A percentile compares a stretch with the other conserved stretches of the same genome.
Conservation (phyloP, 2,113 vertebrate species). For the Turdus rufiventris region DNA sequence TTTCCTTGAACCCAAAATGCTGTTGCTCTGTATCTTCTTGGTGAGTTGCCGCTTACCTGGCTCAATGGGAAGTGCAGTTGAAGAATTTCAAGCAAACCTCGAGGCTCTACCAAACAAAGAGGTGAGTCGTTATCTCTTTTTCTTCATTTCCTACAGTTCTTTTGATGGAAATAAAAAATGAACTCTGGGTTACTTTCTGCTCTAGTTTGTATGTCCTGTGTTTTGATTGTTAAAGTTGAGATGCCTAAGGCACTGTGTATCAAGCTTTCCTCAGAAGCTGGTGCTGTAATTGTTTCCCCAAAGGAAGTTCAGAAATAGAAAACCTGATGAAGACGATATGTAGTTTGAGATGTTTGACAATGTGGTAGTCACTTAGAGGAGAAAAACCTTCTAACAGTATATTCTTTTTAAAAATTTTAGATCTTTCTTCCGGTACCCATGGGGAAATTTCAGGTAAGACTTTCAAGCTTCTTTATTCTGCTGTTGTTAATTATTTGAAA, state of each 20-base stretch:
- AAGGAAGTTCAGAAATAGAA: constrained; percentile 69
- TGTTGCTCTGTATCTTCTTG: not conserved
- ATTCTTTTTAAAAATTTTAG: not conserved
- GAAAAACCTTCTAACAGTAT: not conserved
- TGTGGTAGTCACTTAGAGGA: not conserved
- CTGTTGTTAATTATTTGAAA: not conserved
- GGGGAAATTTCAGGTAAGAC: constrained; percentile 18
- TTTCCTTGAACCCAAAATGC: constrained; percentile 31
- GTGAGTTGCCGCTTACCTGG: not conserved
- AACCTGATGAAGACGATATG: constrained; percentile 37
- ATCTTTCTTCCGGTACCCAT: not conserved
- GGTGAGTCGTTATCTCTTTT: not conserved
- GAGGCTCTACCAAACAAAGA: rapidly evolving
- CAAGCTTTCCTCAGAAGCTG: constrained; percentile 24
- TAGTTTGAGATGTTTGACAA: not conserved
- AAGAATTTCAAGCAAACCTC: not conserved
- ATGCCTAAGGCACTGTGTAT: not conserved
- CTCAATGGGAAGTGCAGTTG: not conserved
- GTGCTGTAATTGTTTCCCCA: constrained; percentile 15
- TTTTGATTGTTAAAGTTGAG: not conserved
- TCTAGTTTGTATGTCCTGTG: not conserved
- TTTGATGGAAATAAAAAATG: not conserved
- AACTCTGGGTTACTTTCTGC: not conserved
- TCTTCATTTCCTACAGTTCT: not conserved
- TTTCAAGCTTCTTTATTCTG: not conserved